These are phyloP conservation scores for Mustela erminea DNA, from an alignment of 2,797 vertebrate genomes.

Conservation along the genomic window DNA sequence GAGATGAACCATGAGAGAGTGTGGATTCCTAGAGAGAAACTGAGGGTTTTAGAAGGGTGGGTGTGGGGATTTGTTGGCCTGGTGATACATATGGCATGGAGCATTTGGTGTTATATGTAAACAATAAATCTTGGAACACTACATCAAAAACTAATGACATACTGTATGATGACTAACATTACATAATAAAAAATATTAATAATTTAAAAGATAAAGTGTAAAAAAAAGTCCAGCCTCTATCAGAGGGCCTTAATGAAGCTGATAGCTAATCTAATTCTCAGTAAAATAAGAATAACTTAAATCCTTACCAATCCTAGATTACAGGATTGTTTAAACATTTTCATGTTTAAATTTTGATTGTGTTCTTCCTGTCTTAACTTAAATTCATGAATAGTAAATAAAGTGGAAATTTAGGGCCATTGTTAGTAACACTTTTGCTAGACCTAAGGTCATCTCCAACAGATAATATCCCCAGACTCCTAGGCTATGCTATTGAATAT, in stretches of 20 bases:
- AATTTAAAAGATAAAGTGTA: too few relatives aligned
- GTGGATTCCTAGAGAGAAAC: too few relatives aligned
- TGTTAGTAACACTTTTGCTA: conserved; percentile 26
- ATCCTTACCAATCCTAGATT: neutral
- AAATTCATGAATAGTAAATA: conserved; percentile 53
- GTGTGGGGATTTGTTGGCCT: too few relatives aligned
- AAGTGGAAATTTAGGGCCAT: neutral
- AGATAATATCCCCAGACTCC: conserved; percentile 65
- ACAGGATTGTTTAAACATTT: neutral
- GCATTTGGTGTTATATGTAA: too few relatives aligned
- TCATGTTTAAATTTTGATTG: conserved; percentile 39
- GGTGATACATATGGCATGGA: too few relatives aligned
- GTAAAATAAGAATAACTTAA: conserved; percentile 47
- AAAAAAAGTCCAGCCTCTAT: neutral
- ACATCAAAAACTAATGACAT: too few relatives aligned
- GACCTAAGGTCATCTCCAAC: conserved; percentile 37
- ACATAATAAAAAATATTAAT: too few relatives aligned
- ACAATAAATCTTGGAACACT: too few relatives aligned
- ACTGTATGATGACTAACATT: too few relatives aligned
- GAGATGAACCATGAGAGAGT: too few relatives aligned
- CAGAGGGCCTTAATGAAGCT: neutral
- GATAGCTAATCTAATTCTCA: conserved; percentile 41
- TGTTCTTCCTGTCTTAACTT: neutral
- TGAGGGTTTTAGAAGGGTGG: too few relatives aligned
- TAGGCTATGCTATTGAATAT: conserved; percentile 80